Evolutionary conservation across 2,797 vertebrate species (phyloP).

Genomic region (Scleropages formosus): DNA sequence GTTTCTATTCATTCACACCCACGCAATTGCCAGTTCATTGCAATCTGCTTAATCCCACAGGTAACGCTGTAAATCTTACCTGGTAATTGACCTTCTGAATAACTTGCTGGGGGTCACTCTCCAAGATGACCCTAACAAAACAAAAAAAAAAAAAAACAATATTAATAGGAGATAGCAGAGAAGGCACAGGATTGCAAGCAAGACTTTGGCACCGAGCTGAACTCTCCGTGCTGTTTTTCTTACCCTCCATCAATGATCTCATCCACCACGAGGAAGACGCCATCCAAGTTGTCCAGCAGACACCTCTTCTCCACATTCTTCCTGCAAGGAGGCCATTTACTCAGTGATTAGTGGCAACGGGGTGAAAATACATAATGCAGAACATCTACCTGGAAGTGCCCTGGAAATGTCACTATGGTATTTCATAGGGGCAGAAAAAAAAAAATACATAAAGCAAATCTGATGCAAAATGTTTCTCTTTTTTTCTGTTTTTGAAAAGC

Average conservation of each 20-base stretch:
- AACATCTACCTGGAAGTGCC: too few species aligned
- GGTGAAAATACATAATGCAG: too few species aligned
- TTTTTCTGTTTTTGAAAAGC: too few species aligned
- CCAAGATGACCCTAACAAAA: slow-evolving; percentile 85
- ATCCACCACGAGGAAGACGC: slow-evolving; percentile 83
- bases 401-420: too few species aligned
- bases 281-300: slow-evolving; percentile 88
- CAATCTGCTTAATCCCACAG: neutral
- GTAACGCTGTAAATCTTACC: slow-evolving; percentile 62
- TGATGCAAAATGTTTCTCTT: too few species aligned
- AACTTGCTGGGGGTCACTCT: slow-evolving; percentile 88
- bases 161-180: too few species aligned
- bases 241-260: slow-evolving; percentile 87
- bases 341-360: too few species aligned
- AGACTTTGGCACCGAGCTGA: slow-evolving; percentile 22
- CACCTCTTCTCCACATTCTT: slow-evolving; percentile 84
- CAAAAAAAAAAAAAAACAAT: too few species aligned
- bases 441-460: too few species aligned
- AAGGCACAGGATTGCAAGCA: slow-evolving; percentile 52
- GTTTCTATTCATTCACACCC: too few species aligned
- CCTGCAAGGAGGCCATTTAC: slow-evolving; percentile 54
- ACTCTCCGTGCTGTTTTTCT: slow-evolving; percentile 26
- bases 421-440: too few species aligned
- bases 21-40: too few species aligned
- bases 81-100: slow-evolving; percentile 86